Base-by-base conservation (phyloP, 1,140 invertebrate genomes). In the Ruditapes philippinarum region DNA sequence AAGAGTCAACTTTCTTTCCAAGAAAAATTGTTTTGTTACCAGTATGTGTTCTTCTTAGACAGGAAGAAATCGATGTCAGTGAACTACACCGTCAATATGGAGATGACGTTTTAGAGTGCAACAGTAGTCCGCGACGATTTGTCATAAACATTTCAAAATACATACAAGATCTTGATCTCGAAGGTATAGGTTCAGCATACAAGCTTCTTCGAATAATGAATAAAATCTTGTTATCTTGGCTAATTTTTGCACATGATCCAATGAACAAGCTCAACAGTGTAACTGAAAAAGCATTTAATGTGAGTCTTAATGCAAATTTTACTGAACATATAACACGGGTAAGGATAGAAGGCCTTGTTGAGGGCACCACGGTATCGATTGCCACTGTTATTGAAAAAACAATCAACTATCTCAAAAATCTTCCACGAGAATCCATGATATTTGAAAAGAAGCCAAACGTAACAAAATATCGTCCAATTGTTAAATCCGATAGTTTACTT, bases 101-200 rank as follows among this genome's bases (percentile, higher is more conserved):
- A n/a, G 45, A 57, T 2, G 51, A 54, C 14, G 57, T 25, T 51
- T 28, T 73, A 28, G 76, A 81, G 31, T 65, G 62, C 28, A 25
- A 42, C 7, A 70, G 78, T 42, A 68, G 40, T 51, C 86, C 86
- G 25, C 31, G 86, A 74, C 70, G 76, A 54, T 88, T 88, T 73
- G 49, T 88, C 12, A 36, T 88, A 28, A 57, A 68, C 38, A 81
- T 88, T 31, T 81, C 86, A n/a, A 36, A 88, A 54, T 25, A 49
- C 19, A 38, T 88, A 28, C 36, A n/a, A 17, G 31, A 45, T 9
- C 12, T 78, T 11, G 57, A 54, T 38, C 12, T 78, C 7, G 38
- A 40, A 25, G 42, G 42, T 57, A 28, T 80, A 22, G 57, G 33
- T 22, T 45, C 42, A 42, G 31, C 36, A 28, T 42, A 19, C 19